Evolutionary conservation across 2,888 invertebrate species (phyloP).

Genomic region (Meiosimyza platycephala): DNA sequence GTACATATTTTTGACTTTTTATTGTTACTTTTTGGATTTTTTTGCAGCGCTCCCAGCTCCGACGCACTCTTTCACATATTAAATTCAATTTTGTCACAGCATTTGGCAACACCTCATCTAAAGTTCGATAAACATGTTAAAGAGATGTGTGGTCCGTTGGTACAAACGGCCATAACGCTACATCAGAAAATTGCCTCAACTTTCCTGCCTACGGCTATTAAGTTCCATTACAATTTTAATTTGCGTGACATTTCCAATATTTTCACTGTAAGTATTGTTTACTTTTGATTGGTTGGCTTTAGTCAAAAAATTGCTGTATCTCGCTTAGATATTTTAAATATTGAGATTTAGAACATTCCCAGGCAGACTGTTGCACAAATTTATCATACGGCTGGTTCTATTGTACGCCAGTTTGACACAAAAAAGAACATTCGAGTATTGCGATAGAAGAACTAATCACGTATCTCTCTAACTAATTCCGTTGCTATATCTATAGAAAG

Average conservation of each 20-base stretch:
- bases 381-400: too few species aligned
- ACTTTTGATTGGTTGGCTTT: background rate
- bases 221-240: conserved; percentile 96
- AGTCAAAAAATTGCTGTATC: too few species aligned
- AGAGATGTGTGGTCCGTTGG: conserved; percentile 73
- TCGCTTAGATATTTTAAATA: too few species aligned
- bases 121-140: conserved; percentile 75
- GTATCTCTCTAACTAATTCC: too few species aligned
- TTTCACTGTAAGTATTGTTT: conserved; percentile 77
- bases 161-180: conserved; percentile 79
- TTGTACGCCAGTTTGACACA: too few species aligned
- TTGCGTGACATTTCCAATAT: conserved; percentile 92
- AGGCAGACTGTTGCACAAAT: too few species aligned
- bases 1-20: conserved; percentile 29
- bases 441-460: too few species aligned
- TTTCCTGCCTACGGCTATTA: conserved; percentile 93
- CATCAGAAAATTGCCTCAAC: conserved; percentile 80
- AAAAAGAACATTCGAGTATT: too few species aligned
- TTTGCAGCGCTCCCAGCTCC: conserved; percentile 80
- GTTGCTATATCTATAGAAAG: too few species aligned
- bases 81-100: conserved; percentile 83
- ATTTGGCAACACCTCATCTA: conserved; percentile 74
- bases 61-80: conserved; percentile 89
- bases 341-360: too few species aligned
- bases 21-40: conserved; percentile 5